Evolutionary conservation across 2,113 vertebrate species (phyloP).

Genomic region (Turdus rufiventris): DNA sequence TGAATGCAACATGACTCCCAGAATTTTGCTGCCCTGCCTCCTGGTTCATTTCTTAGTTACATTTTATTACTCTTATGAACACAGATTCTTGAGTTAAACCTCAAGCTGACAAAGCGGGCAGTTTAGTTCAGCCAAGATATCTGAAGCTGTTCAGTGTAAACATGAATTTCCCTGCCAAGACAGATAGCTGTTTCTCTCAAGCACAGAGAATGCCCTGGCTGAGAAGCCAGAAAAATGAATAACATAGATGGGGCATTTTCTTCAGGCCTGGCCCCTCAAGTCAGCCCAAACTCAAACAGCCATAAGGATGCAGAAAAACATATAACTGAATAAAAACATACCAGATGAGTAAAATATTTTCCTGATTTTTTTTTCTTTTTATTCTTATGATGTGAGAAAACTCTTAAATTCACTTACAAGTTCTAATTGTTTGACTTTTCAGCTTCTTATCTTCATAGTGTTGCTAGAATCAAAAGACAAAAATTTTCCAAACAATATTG

Average conservation of each 20-base stretch:
- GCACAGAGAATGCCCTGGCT: neutral
- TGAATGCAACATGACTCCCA: rapidly evolving
- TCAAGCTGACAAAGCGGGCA: neutral
- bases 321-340: neutral
- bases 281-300: neutral
- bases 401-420: neutral
- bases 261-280: neutral
- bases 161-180: neutral
- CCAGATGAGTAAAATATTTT: neutral
- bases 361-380: neutral
- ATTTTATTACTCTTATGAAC: neutral
- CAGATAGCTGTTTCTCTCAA: neutral
- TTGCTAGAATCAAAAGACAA: neutral
- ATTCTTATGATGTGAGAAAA: neutral
- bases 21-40: neutral
- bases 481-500: neutral
- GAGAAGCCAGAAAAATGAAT: neutral
- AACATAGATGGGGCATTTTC: neutral
- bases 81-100: neutral
- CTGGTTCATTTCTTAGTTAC: neutral
- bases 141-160: neutral
- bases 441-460: neutral
- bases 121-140: neutral
- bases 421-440: neutral
- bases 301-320: neutral